These are phyloP conservation scores for Leptogaster cylindrica DNA, from an alignment of 2,888 invertebrate species.

Conservation along the genomic window DNA sequence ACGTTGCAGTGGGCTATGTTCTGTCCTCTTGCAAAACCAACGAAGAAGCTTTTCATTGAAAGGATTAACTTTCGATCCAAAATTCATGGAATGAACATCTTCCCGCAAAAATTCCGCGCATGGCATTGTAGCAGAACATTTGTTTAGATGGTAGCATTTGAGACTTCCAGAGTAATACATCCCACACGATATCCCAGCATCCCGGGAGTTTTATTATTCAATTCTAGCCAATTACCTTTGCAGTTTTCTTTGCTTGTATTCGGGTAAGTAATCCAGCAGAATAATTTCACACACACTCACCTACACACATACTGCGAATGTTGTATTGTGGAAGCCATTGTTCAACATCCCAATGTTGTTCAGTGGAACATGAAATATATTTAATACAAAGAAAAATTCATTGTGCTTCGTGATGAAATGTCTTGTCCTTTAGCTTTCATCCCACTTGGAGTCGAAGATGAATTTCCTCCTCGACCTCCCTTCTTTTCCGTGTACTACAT, in stretches of 20 bases:
- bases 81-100: conserved; percentile 6
- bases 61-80: neutral
- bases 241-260: neutral
- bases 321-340: conserved; percentile 18
- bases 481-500: neutral
- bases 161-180: conserved; percentile 10
- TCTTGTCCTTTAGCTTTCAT: conserved; percentile 8
- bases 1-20: neutral
- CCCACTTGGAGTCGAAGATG: conserved; percentile 15
- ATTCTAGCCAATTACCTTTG: conserved; percentile 19
- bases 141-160: neutral
- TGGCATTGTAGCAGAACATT: neutral
- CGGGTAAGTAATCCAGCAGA: conserved; percentile 1
- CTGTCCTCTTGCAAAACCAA: neutral
- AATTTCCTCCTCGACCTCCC: neutral
- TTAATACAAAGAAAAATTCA: neutral
- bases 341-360: neutral
- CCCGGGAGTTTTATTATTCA: conserved; percentile 33
- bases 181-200: conserved; percentile 22
- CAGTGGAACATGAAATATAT: neutral
- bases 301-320: no score
- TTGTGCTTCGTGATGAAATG: neutral
- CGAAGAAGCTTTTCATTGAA: conserved; percentile 12
- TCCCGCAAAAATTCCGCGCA: conserved; percentile 15
- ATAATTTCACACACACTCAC: no score